phyloP scores from a whole-genome alignment of 2,888 invertebrate species.

The Dynastes tityus region DNA sequence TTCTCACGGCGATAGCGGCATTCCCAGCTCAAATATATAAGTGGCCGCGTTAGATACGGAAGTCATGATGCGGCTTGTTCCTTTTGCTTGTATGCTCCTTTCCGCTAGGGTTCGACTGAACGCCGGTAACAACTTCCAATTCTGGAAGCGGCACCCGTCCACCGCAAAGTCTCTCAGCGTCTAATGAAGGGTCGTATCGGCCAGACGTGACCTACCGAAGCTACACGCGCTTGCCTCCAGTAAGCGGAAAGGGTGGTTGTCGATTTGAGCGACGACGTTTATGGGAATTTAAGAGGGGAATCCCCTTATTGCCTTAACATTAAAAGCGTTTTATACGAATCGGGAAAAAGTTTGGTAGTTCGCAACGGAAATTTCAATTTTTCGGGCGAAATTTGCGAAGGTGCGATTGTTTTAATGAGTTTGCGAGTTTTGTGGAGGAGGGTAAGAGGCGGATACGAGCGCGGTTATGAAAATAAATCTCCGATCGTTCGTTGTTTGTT shows the following conservation, averaged over 20 bases:
- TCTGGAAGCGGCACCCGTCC: constrained; percentile 55
- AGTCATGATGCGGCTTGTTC: no score
- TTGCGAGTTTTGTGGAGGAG: no score
- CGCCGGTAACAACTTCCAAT: constrained; percentile 56
- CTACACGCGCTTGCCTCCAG: neutral
- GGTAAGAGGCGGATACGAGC: no score
- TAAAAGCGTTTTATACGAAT: no score
- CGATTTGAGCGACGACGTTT: neutral
- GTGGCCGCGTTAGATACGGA: no score
- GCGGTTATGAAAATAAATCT: no score
- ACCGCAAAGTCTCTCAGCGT: constrained; percentile 53
- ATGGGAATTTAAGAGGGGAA: neutral
- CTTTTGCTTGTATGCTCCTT: neutral
- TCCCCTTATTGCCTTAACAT: no score
- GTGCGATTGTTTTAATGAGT: no score
- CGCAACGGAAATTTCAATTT: neutral
- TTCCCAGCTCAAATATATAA: no score
- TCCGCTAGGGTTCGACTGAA: neutral
- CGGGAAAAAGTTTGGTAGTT: no score
- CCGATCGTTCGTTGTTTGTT: no score
- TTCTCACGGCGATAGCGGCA: neutral
- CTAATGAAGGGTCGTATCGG: constrained; percentile 51
- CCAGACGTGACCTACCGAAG: constrained; percentile 53
- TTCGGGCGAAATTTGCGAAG: constrained; percentile 12
- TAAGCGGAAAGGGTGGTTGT: neutral